phyloP scores from a whole-genome alignment of 2,888 invertebrate species.

The Abrostola tripartita region DNA sequence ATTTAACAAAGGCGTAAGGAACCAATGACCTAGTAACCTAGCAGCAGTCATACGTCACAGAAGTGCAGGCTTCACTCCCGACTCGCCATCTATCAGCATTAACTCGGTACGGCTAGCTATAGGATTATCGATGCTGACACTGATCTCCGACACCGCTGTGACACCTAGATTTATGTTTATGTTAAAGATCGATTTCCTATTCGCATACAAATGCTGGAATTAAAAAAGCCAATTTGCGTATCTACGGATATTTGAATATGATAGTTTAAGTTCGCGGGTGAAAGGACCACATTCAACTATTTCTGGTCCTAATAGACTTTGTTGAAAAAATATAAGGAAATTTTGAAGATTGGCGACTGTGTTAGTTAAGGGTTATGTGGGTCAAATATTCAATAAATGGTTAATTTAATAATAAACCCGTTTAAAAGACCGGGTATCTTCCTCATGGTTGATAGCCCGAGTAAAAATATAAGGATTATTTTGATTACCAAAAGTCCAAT shows the following conservation, averaged over 20 bases:
- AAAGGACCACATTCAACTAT: background rate
- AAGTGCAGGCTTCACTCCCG: background rate
- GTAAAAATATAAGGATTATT: too few relatives aligned
- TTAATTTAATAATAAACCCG: too few relatives aligned
- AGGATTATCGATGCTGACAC: slow-evolving; percentile 58
- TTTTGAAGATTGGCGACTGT: too few relatives aligned
- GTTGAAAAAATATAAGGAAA: too few relatives aligned
- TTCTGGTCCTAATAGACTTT: background rate
- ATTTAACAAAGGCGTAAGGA: background rate
- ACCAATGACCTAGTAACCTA: slow-evolving; percentile 14
- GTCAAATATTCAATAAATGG: too few relatives aligned
- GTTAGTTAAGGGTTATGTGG: too few relatives aligned
- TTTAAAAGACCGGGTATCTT: too few relatives aligned
- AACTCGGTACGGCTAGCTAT: slow-evolving; percentile 39
- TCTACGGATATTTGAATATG: too few relatives aligned
- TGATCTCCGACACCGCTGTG: slow-evolving; percentile 42
- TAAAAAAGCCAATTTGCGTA: background rate
- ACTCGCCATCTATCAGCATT: slow-evolving; percentile 57
- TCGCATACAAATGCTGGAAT: background rate
- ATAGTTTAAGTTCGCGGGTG: background rate
- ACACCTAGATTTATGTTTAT: slow-evolving; percentile 38
- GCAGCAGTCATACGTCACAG: background rate
- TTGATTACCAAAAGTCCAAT: too few relatives aligned
- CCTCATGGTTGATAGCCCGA: too few relatives aligned
- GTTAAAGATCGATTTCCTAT: background rate